Conservation (phyloP, 2,888 invertebrate species). For the Leucania comma region DNA sequence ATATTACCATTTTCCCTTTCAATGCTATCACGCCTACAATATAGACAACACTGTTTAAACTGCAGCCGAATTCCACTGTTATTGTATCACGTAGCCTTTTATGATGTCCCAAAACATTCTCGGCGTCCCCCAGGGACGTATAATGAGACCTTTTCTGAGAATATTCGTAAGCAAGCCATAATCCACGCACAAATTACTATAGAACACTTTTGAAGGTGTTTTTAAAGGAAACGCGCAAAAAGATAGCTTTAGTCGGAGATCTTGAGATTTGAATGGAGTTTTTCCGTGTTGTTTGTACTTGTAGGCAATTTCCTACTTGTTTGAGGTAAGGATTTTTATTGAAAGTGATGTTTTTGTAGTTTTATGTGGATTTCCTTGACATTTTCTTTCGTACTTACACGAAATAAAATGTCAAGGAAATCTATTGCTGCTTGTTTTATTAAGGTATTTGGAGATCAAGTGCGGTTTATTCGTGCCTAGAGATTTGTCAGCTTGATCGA, state of each 20-base stretch:
- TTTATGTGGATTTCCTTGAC: slow-evolving; percentile 2
- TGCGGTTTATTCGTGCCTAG: background rate
- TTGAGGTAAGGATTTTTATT: slow-evolving; percentile 4
- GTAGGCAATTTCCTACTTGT: slow-evolving; percentile 23
- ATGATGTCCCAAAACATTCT: slow-evolving; percentile 60
- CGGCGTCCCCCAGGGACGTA: slow-evolving; percentile 41
- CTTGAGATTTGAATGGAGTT: slow-evolving; percentile 48
- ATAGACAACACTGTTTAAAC: slow-evolving; percentile 38
- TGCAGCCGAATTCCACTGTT: slow-evolving; percentile 42
- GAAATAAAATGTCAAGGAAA: background rate
- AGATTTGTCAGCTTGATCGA: background rate
- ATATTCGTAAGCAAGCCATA: slow-evolving; percentile 58
- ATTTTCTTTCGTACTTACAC: background rate
- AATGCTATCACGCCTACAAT: slow-evolving; percentile 16
- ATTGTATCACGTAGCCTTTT: slow-evolving; percentile 62
- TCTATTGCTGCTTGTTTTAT: slow-evolving; percentile 5
- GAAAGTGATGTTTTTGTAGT: background rate
- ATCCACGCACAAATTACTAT: slow-evolving; percentile 50
- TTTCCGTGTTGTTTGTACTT: slow-evolving; percentile 15
- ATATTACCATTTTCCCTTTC: slow-evolving; percentile 23
- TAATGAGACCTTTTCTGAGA: slow-evolving; percentile 59
- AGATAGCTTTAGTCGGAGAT: slow-evolving; percentile 32
- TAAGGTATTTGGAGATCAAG: background rate
- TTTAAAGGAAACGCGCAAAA: slow-evolving; percentile 42
- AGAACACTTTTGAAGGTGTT: slow-evolving; percentile 40